These are phyloP conservation scores for Ecliptopera silaceata DNA, from an alignment of 2,888 invertebrate genomes.

Conservation along the genomic window DNA sequence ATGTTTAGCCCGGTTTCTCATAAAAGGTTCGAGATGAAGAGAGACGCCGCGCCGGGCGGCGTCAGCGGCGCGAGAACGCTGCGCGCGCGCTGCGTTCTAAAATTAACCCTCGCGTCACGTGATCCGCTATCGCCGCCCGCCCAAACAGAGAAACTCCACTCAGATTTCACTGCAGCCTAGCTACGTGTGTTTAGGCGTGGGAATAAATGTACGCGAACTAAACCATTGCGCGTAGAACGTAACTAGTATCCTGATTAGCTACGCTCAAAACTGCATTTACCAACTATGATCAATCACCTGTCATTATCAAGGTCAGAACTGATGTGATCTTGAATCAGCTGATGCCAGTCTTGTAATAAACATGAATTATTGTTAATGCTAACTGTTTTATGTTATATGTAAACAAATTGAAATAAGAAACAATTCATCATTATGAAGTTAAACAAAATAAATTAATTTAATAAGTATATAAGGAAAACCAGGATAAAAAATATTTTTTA, in stretches of 20 bases:
- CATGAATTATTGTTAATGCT: conserved; percentile 5
- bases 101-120: conserved; percentile 76
- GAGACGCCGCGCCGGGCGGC: conserved; percentile 61
- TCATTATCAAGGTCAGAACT: conserved; percentile 71
- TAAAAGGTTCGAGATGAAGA: conserved; percentile 76
- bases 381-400: neutral
- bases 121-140: conserved; percentile 74
- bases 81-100: conserved; percentile 76
- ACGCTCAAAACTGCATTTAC: conserved; percentile 37
- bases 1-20: conserved; percentile 75
- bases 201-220: conserved; percentile 33
- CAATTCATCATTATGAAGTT: neutral
- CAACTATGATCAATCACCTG: conserved; percentile 50
- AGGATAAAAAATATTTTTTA: no score
- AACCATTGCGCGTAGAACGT: conserved; percentile 22
- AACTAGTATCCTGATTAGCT: neutral
- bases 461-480: neutral
- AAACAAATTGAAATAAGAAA: conserved; percentile 11
- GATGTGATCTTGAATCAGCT: conserved; percentile 55
- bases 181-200: conserved; percentile 53
- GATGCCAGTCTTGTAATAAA: conserved; percentile 24
- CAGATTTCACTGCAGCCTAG: conserved; percentile 72
- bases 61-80: conserved; percentile 62
- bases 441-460: neutral
- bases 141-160: conserved; percentile 82